Evolutionary conservation across 30 jellyfish, hydroid and myxozoan species (phyloP).

Genomic region (Chironex yamaguchii): DNA sequence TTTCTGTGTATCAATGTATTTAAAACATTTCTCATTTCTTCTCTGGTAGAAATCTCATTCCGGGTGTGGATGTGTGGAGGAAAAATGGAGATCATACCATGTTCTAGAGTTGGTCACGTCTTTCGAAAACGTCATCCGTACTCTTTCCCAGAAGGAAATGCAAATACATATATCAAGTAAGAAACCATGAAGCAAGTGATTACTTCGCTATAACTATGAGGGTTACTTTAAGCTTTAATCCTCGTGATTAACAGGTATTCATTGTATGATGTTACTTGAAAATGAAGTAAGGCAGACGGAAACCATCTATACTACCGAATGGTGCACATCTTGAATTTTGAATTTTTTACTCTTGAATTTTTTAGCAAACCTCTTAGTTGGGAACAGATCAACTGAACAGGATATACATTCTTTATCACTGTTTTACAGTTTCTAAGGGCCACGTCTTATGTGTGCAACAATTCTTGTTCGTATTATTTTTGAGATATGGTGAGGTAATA

Average conservation of each 20-base stretch:
- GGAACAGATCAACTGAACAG: too few relatives aligned
- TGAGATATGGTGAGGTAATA: too few relatives aligned
- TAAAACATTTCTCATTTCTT: too few relatives aligned
- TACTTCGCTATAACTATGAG: background rate
- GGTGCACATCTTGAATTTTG: background rate
- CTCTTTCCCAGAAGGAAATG: constrained; percentile 84
- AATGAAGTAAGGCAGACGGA: too few relatives aligned
- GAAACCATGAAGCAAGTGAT: background rate
- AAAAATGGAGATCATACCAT: constrained; percentile 81
- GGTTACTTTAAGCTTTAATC: too few relatives aligned
- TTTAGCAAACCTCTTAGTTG: background rate
- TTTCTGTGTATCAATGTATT: too few relatives aligned
- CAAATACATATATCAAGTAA: constrained; percentile 68
- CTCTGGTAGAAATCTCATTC: constrained; percentile 87
- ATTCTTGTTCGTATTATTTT: too few relatives aligned
- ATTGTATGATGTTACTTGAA: too few relatives aligned
- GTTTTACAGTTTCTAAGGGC: too few relatives aligned
- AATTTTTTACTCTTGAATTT: background rate
- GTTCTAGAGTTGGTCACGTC: constrained; percentile 96
- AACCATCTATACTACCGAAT: background rate
- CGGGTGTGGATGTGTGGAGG: constrained; percentile 95
- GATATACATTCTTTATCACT: too few relatives aligned
- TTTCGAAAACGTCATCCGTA: constrained; percentile 83
- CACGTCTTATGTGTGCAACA: too few relatives aligned
- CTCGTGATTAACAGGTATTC: too few relatives aligned